Percentiles rank a stretch among this genome's conserved stretches.
These are phyloP conservation scores for Coreius guichenoti DNA, from an alignment of 2,797 vertebrate species.

Conservation along the genomic window DNA sequence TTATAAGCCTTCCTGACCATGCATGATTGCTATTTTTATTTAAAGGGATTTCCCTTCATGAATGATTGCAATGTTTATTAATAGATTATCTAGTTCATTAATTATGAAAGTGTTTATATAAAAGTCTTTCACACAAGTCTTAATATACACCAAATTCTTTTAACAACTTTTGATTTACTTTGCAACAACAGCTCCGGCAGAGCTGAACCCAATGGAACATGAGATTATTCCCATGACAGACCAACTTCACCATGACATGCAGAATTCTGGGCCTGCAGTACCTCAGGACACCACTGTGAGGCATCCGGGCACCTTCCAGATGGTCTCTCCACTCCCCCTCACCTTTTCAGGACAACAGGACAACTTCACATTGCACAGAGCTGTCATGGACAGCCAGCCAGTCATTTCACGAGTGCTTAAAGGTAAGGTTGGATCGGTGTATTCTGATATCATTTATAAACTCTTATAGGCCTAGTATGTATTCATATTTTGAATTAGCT, in stretches of 20 bases:
- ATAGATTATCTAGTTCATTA: neutral
- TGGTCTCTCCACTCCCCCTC: conserved; percentile 64
- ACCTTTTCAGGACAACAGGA: conserved; percentile 61
- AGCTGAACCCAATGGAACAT: conserved; percentile 76
- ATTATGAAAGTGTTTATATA: conserved; percentile 1
- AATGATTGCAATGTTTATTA: conserved; percentile 1
- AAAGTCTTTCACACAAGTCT: neutral
- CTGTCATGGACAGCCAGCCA: conserved; percentile 68
- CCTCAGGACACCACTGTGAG: conserved; percentile 59
- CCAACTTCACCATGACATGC: conserved; percentile 51
- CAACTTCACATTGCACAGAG: conserved; percentile 66
- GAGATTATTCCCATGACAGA: conserved; percentile 74
- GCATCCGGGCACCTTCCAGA: conserved; percentile 63
- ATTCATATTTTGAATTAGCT: neutral
- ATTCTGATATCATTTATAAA: neutral
- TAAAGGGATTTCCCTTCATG: neutral
- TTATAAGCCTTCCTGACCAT: neutral
- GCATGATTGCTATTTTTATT: neutral
- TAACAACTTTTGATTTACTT: neutral
- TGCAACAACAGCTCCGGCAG: conserved; percentile 70
- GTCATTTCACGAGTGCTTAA: conserved; percentile 74
- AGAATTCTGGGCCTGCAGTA: conserved; percentile 38
- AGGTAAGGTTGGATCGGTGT: conserved; percentile 63
- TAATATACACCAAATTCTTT: neutral
- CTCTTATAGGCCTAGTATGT: too few relatives aligned